phyloP scores from a whole-genome alignment of 2,797 vertebrate species.

The Coendou prehensilis region DNA sequence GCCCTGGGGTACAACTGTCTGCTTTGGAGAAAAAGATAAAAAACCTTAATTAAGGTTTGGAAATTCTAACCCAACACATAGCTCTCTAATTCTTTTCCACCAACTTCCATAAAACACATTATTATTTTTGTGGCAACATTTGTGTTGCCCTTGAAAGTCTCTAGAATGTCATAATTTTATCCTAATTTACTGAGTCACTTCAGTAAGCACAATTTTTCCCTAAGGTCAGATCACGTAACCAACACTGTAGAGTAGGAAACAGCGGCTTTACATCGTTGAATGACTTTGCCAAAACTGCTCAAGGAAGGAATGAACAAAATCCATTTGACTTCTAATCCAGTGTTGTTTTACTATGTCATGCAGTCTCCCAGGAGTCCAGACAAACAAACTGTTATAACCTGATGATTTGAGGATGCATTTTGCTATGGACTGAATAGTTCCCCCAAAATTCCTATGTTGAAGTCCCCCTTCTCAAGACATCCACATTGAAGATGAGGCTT shows the following conservation, averaged over 20 bases:
- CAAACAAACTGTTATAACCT: constrained; percentile 4
- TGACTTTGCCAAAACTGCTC: neutral
- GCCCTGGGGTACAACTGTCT: neutral
- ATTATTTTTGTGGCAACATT: constrained; percentile 36
- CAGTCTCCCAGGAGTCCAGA: neutral
- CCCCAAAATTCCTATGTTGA: neutral
- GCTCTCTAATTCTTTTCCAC: constrained; percentile 60
- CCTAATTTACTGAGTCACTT: neutral
- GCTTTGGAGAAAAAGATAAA: constrained; percentile 23
- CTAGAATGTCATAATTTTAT: neutral
- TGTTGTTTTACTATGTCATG: neutral
- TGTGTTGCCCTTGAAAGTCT: constrained; percentile 11
- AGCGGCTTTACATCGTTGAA: neutral
- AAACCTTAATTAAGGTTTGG: constrained; percentile 37
- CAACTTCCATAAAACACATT: neutral
- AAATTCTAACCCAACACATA: constrained; percentile 27
- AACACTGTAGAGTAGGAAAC: neutral
- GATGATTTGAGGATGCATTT: neutral
- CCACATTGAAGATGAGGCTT: neutral
- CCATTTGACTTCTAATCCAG: neutral
- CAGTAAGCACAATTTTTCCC: neutral
- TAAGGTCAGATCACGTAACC: neutral
- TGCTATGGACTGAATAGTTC: neutral
- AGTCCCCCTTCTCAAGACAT: neutral
- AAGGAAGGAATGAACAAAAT: neutral